Evolutionary conservation across 2,113 vertebrate species (phyloP), one percentile per base, ranked within the genome.

Genomic region (Archocentrus centrarchus): DNA sequence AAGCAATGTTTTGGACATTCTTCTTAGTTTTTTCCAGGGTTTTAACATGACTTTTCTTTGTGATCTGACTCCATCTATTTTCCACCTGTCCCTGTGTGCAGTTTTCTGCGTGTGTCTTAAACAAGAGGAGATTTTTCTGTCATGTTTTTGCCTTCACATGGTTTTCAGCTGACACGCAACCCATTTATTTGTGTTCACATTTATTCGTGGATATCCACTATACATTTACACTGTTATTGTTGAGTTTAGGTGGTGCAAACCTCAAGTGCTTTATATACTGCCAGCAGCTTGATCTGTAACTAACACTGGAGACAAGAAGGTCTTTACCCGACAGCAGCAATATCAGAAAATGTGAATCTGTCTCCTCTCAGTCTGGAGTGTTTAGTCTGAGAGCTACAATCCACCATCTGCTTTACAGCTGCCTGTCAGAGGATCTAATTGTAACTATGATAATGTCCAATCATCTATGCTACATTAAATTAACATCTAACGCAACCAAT

Each of bases 401-500:
- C 68, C 77, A 8, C 85, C 92, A 94, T 94, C 90, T 94, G 93
- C 85, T 75, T 37, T 83, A 92, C 92, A 94, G 90, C 91, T 92
- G 93, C 82, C 75, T 81, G 75, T 59, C 75, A 58, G 32, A 79
- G 15, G 59, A 59, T 44, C 79, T 89, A 85, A 93, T 92, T 83
- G 80, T 80, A 90, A 82, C 73, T 79, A 80, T 82, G 79, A 87
- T 92, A 83, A 90, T 83, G 77, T 88, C 76, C 85, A 86, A 82
- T 92, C 79, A 78, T 87, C 79, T 79, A 77, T 59, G 79, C 80
- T 82, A 80, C 88, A 86, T 92, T 76, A 86, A 79, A 62, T 66
- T 83, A 70, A 88, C 79, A 63, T 88, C 60, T 75, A 86, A 81
- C 75, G 13, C 39, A 59, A 27, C 81, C 77, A 84, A 58, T 92